These are phyloP conservation scores for Musca domestica DNA, from an alignment of 1,140 invertebrate species.

Conservation along the genomic window DNA sequence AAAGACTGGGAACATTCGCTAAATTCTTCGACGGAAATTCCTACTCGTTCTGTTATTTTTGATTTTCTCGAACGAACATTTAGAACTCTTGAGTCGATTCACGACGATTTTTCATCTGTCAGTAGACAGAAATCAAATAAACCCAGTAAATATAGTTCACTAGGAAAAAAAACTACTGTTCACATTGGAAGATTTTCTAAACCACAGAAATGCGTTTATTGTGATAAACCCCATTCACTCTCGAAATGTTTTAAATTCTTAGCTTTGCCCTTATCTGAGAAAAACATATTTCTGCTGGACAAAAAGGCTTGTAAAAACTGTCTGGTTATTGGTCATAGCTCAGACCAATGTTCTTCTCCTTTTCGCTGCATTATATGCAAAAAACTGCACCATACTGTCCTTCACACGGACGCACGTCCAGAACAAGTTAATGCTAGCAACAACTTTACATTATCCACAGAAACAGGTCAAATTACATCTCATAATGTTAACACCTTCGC, in stretches of 20 bases:
- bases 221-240: too few species aligned
- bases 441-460: too few species aligned
- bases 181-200: not conserved
- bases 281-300: not conserved
- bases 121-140: not conserved
- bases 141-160: not conserved
- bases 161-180: not conserved
- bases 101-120: not conserved
- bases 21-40: not conserved
- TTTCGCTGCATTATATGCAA: too few species aligned
- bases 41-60: not conserved
- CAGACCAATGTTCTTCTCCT: not conserved
- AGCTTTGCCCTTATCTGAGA: not conserved
- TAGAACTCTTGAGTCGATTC: not conserved
- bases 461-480: too few species aligned
- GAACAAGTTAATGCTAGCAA: too few species aligned
- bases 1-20: slow-evolving; percentile 12
- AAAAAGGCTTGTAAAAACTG: not conserved
- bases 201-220: too few species aligned
- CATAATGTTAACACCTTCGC: too few species aligned
- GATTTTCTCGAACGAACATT: slow-evolving; percentile 1
- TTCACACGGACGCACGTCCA: too few species aligned
- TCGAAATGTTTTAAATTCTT: too few species aligned
- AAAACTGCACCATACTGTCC: too few species aligned
- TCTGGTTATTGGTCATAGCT: not conserved